These are phyloP conservation scores for Phallusia fumigata DNA, from an alignment of 23 tunicate species.

Conservation along the genomic window DNA sequence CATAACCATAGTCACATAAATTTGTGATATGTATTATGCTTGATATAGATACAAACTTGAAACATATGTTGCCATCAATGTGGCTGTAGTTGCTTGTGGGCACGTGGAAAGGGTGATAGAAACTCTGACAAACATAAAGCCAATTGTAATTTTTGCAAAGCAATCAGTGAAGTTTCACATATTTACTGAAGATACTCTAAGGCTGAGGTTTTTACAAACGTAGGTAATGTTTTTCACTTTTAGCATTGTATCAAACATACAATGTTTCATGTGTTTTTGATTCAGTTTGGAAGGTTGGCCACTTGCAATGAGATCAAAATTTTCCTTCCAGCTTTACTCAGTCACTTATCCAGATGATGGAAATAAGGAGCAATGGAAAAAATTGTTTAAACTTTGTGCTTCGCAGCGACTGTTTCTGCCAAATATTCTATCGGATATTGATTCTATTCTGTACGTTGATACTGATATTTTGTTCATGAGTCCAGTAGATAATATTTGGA, in stretches of 20 bases:
- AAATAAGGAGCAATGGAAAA: slow-evolving; percentile 64
- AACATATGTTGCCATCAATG: slow-evolving; percentile 10
- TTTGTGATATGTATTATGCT: not conserved
- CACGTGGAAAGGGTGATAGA: slow-evolving; percentile 64
- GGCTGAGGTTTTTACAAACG: slow-evolving; percentile 34
- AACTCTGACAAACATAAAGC: slow-evolving; percentile 60
- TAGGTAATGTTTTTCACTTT: slow-evolving; percentile 14
- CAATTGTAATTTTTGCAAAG: slow-evolving; percentile 40
- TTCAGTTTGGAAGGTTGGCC: slow-evolving; percentile 23
- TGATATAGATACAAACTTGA: not conserved
- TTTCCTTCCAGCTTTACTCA: slow-evolving; percentile 39
- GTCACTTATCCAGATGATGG: slow-evolving; percentile 78
- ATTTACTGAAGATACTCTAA: slow-evolving; percentile 66
- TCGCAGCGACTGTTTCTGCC: slow-evolving; percentile 87
- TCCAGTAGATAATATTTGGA: slow-evolving; percentile 69
- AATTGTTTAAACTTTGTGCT: slow-evolving; percentile 84
- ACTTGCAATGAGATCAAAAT: slow-evolving; percentile 4
- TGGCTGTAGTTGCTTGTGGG: slow-evolving; percentile 78
- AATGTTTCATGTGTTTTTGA: not conserved
- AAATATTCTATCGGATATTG: too few species aligned
- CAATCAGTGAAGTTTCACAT: slow-evolving; percentile 45
- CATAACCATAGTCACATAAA: not conserved
- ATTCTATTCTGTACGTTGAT: too few species aligned
- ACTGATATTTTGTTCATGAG: slow-evolving; percentile 78
- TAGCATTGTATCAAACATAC: not conserved